Evolutionary conservation across 2,113 vertebrate species (phyloP).

Genomic region (Globicephala melas): DNA sequence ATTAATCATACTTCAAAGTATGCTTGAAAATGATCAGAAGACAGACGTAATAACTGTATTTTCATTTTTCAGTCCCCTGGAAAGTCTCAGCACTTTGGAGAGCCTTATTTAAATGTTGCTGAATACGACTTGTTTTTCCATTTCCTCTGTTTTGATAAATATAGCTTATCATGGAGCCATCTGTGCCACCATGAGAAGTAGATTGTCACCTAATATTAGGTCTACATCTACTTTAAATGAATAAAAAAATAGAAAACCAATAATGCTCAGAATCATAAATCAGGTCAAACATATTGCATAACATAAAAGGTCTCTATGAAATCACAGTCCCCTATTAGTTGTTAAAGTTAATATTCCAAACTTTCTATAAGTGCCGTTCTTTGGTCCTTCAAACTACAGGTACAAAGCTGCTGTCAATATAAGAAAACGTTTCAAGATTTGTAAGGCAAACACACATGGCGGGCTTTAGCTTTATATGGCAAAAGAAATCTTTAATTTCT

Average conservation of each 20-base stretch:
- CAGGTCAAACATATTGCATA: constrained; percentile 34
- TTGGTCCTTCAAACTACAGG: not conserved
- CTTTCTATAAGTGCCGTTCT: not conserved
- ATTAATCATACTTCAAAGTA: constrained; percentile 78
- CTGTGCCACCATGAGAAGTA: constrained; percentile 20
- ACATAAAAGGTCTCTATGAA: not conserved
- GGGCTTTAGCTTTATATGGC: not conserved
- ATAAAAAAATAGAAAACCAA: not conserved
- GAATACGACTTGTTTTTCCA: not conserved
- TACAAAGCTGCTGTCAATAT: not conserved
- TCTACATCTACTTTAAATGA: not conserved
- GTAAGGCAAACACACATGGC: not conserved
- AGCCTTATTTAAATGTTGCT: constrained; percentile 18
- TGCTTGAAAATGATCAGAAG: constrained; percentile 67
- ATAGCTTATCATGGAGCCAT: constrained; percentile 28
- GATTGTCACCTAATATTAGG: constrained; percentile 27
- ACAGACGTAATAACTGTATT: constrained; percentile 33
- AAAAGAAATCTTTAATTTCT: constrained; percentile 8
- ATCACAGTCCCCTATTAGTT: not conserved
- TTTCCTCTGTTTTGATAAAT: constrained; percentile 68
- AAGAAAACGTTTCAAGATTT: not conserved
- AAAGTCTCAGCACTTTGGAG: not conserved
- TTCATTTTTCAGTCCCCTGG: not conserved
- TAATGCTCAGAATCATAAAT: constrained; percentile 18
- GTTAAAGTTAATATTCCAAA: not conserved